Base-by-base conservation (phyloP, 2,113 vertebrate genomes). In the Melanotaenia duboulayi region DNA sequence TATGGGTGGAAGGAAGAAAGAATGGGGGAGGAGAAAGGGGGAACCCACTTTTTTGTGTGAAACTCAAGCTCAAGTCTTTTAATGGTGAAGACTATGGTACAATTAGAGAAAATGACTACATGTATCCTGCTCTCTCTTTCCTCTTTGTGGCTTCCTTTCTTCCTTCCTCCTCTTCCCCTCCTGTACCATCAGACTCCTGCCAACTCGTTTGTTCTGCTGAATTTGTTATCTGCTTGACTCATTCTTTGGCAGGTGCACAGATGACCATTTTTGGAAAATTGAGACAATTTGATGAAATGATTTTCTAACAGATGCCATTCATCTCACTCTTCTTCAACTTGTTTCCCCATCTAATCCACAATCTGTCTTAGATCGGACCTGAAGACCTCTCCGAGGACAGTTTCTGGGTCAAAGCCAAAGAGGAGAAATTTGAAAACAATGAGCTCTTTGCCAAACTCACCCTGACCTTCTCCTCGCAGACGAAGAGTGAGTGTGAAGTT, bases 391-490 rank as follows among this genome's bases (percentile, higher is more conserved):
- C 92, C 23, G 94, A 97, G 87, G 91, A 86, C 48, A 96, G 96
- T 85, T 96, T 98, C 87, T 97, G 96, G 96, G 93, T 89, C 70
- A 93, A 93, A 55, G 85, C 92, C n/a, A 95, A 96, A 58, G 96
- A 97, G 67, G 94, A 94, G 0, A 71, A 91, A 60, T 97, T 93
- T 91, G 96, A 96, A 90, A 96, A 88, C 88, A 94, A 90, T 13
- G 96, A 98, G 60, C 96, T 98, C 65, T 96, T 98, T 63, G 95
- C 96, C 89, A 97, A 95, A 91, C 94, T 98, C 63, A 95, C 94
- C 7, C 74, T 95, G 71, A 44, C 94, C 68, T 98, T 98, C 89
- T 96, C 95, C 75, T 91, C 96, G 4, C 96, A 96, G 91, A 93
- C 92, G 63, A 97, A 95, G 84, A 83, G 96, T 98, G 80, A 96